phyloP scores from a whole-genome alignment of 1,140 invertebrate species.

The Drosophila elegans region DNA sequence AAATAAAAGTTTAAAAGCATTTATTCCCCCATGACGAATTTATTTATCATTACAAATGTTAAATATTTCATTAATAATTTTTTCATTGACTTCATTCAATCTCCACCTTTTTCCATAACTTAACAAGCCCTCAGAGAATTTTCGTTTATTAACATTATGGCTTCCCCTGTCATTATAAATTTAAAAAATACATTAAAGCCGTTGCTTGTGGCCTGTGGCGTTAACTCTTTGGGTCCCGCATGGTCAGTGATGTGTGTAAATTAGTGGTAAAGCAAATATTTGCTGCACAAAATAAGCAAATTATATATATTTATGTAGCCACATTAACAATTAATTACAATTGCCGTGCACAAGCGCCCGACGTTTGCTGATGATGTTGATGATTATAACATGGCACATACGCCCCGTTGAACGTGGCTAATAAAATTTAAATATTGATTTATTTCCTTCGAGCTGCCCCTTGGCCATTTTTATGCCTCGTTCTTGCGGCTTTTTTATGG shows the following conservation, averaged over 20 bases:
- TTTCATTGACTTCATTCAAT: conserved; percentile 17
- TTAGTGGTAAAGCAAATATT: conserved; percentile 66
- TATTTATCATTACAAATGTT: conserved; percentile 22
- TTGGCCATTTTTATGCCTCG: conserved; percentile 42
- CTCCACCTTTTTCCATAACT: conserved; percentile 22
- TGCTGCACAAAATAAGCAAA: conserved; percentile 47
- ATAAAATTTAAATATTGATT: conserved; percentile 79
- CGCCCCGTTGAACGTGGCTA: conserved; percentile 53
- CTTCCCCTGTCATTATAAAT: conserved; percentile 42
- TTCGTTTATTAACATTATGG: conserved; percentile 35
- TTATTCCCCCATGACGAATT: conserved; percentile 1
- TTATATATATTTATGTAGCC: conserved; percentile 63
- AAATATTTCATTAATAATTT: conserved; percentile 22
- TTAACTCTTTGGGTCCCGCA: conserved; percentile 27
- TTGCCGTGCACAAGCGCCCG: conserved; percentile 26
- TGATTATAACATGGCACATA: conserved; percentile 61
- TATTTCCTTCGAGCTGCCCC: conserved; percentile 42
- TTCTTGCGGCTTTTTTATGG: conserved; percentile 55
- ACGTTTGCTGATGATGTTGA: conserved; percentile 37
- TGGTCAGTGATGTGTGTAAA: conserved; percentile 48
- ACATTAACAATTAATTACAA: conserved; percentile 77
- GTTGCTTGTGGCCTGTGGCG: conserved; percentile 5
- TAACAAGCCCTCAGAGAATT: conserved; percentile 29
- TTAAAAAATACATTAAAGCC: conserved; percentile 48
- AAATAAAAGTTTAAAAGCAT: background rate